phyloP scores from a whole-genome alignment of 2,113 vertebrate species.

The Eudyptes chrysolophus region DNA sequence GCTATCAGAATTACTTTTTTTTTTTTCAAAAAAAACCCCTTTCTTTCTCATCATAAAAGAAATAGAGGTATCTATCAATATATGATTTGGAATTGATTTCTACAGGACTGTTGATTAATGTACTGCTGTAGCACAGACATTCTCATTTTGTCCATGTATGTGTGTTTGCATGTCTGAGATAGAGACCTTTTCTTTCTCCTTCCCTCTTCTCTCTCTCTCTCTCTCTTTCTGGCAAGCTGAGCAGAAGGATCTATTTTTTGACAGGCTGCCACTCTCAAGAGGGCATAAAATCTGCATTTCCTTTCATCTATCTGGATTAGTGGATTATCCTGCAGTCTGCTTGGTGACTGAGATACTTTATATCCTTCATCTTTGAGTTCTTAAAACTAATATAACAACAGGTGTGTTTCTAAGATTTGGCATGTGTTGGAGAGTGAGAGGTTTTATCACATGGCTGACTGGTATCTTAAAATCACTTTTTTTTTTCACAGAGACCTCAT shows the following conservation, averaged over 20 bases:
- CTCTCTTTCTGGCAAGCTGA: constrained; percentile 14
- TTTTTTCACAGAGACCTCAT: not conserved
- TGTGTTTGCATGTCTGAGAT: not conserved
- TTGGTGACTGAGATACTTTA: constrained; percentile 28
- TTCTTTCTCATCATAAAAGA: not conserved
- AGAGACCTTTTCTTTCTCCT: not conserved
- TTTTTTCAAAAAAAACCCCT: too few relatives aligned
- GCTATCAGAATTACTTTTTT: not conserved
- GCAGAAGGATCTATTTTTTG: constrained; percentile 49
- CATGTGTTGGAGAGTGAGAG: not conserved
- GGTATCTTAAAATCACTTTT: not conserved
- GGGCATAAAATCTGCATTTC: constrained; percentile 65
- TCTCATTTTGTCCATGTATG: not conserved
- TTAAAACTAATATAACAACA: constrained; percentile 37
- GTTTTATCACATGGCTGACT: not conserved
- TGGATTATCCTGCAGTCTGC: constrained; percentile 45
- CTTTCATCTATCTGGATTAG: constrained; percentile 65
- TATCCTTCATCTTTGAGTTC: constrained; percentile 16
- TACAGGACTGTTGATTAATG: not conserved
- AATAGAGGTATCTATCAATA: not conserved
- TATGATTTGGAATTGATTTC: not conserved
- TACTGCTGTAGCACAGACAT: not conserved
- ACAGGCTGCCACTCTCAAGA: constrained; percentile 49
- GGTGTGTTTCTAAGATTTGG: constrained; percentile 49
- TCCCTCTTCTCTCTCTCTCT: not conserved